phyloP scores from a whole-genome alignment of 2,113 vertebrate species.

The Cercopithecus mona region DNA sequence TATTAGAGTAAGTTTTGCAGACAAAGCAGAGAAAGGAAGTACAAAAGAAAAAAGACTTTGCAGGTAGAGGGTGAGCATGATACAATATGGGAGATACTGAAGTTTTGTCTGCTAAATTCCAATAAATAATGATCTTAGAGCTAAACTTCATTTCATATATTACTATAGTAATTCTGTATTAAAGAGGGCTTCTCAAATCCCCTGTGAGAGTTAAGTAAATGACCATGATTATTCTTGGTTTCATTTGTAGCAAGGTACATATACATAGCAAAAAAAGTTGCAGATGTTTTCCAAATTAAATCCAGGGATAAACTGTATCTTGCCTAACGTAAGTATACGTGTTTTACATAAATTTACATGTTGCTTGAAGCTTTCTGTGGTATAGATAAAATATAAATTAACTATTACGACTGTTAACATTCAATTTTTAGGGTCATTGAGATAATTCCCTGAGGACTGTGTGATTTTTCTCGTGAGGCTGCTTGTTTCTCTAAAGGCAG shows the following conservation, averaged over 20 bases:
- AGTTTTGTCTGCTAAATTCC: neutral
- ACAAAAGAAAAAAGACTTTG: neutral
- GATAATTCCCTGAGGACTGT: neutral
- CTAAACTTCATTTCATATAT: neutral
- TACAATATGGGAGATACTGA: neutral
- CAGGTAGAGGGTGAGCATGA: neutral
- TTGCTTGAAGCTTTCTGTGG: neutral
- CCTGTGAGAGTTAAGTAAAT: neutral
- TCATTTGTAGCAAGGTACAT: neutral
- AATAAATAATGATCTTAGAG: neutral
- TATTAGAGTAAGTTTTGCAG: neutral
- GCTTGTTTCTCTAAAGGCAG: neutral
- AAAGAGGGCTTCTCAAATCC: neutral
- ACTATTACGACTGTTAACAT: neutral
- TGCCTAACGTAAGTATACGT: neutral
- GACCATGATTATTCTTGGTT: neutral
- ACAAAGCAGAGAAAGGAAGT: neutral
- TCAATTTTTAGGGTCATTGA: neutral
- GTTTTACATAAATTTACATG: conserved; percentile 49
- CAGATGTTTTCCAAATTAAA: conserved; percentile 44
- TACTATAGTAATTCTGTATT: neutral
- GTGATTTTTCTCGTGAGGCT: neutral
- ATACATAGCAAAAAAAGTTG: neutral
- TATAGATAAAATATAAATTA: conserved; percentile 14
- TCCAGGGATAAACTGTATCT: neutral